A percentile compares a stretch with the other conserved stretches of the same genome.
Evolutionary conservation across 2,797 vertebrate species (phyloP).

Genomic region (Capromys pilorides): DNA sequence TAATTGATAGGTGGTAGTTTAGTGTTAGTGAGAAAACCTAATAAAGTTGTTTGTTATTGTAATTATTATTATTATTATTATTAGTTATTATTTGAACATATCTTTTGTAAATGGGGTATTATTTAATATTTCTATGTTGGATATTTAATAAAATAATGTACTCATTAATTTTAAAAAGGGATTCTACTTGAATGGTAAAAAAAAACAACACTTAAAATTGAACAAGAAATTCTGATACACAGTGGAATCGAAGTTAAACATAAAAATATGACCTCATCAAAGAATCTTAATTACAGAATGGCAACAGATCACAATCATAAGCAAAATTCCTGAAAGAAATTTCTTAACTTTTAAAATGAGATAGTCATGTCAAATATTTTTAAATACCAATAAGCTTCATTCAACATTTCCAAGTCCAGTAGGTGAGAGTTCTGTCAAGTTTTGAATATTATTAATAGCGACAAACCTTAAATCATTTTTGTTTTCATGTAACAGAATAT

Average conservation of each 20-base stretch:
- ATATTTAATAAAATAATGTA: neutral
- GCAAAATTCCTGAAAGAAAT: neutral
- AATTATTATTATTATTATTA: neutral
- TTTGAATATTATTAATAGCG: neutral
- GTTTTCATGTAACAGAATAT: neutral
- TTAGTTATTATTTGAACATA: neutral
- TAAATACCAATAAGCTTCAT: neutral
- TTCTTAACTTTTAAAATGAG: neutral
- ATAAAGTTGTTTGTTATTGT: neutral
- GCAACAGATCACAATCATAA: neutral
- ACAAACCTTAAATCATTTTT: neutral
- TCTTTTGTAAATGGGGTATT: neutral
- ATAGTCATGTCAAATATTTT: neutral
- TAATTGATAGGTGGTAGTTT: neutral
- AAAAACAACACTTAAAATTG: neutral
- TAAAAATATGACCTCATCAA: neutral
- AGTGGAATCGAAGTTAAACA: neutral
- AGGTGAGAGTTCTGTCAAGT: neutral
- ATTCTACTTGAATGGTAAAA: neutral
- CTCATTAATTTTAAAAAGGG: neutral
- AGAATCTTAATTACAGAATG: neutral
- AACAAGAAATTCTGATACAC: neutral
- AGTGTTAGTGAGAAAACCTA: neutral
- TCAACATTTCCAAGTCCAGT: neutral
- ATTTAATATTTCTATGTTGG: neutral